Base-by-base conservation (phyloP, 2,113 vertebrate genomes). In the Sarotherodon lohbergeri region DNA sequence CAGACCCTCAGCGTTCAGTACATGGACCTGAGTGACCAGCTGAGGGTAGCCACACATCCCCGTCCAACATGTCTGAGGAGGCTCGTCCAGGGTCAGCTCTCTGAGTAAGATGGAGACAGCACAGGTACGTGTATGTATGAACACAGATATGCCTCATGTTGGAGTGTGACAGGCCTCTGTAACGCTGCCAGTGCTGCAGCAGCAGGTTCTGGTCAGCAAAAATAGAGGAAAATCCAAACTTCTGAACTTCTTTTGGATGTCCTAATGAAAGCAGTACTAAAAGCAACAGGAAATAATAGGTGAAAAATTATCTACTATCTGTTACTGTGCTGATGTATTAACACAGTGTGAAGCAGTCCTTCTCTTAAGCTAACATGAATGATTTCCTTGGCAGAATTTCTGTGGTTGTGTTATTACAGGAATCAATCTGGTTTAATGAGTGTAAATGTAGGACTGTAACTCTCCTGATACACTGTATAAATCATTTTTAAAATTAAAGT, bases 11-110 rank as follows among this genome's bases (percentile, higher is more conserved):
- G 98, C 98, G 0, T 95, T 94, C n/a, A 98, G 88, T 80, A 99
- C 97, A 6, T 99, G 97, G 85, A 99, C 97, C 94, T 99, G 98
- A 56, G 98, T 98, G 88, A 99, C 98, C 90, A 98, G 95, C 93
- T 98, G 97, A 0, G 99, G 99, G 92, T 98, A 98, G 32, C 99
- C 99, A 66, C 98, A 99, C 89, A 99, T 96, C 27, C 98, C 97
- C 9, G 97, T 98, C 99, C 99, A 99, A 85, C 99, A 99, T 1
- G 98, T 98, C 81, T 95, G 97, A 9, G 97, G 96, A 2, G 99
- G 99, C 83, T 98, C 97, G 4, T 99, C 98, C 91, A 98, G 80
- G 0, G 85, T 94, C 93, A 99, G 95, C 93, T 99, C 98, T 94
- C 99, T 99, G 94, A 16, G 24, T n/a, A 59, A n/a, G 6, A 68